Evolutionary conservation across 2,113 vertebrate species (phyloP).

Genomic region (Craseonycteris thonglongyai): DNA sequence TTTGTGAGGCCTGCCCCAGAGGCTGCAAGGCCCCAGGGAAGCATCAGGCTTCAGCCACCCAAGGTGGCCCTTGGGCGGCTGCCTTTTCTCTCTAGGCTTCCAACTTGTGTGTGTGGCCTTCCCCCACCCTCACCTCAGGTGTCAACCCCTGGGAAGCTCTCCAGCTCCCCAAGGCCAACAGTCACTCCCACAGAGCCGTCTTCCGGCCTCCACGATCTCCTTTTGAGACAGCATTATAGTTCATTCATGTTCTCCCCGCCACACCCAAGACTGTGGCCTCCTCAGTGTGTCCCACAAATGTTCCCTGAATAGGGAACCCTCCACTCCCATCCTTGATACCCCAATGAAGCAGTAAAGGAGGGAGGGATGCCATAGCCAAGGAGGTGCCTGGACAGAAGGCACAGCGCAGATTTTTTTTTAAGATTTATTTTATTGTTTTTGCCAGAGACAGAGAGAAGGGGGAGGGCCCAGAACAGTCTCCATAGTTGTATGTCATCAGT

Average conservation of each 20-base stretch:
- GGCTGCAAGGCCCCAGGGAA: accelerated
- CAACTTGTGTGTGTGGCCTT: background rate
- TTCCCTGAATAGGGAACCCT: background rate
- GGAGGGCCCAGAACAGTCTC: no score
- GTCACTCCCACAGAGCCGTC: background rate
- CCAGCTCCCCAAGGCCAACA: background rate
- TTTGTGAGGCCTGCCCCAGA: background rate
- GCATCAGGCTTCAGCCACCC: accelerated
- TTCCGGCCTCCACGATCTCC: background rate
- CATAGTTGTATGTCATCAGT: no score
- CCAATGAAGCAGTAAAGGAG: background rate
- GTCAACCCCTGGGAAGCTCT: background rate
- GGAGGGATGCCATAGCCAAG: background rate
- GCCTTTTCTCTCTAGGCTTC: background rate
- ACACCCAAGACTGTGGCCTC: accelerated
- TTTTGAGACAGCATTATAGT: background rate
- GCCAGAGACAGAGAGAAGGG: no score
- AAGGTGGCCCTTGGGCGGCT: background rate
- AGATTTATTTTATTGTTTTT: no score
- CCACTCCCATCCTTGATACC: background rate
- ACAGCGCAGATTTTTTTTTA: accelerated
- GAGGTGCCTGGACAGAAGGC: background rate
- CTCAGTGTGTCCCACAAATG: background rate
- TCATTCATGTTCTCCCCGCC: background rate
- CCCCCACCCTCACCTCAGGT: background rate